These are phyloP conservation scores for Atlantisia rogersi DNA, from an alignment of 2,113 vertebrate genomes.

Conservation along the genomic window DNA sequence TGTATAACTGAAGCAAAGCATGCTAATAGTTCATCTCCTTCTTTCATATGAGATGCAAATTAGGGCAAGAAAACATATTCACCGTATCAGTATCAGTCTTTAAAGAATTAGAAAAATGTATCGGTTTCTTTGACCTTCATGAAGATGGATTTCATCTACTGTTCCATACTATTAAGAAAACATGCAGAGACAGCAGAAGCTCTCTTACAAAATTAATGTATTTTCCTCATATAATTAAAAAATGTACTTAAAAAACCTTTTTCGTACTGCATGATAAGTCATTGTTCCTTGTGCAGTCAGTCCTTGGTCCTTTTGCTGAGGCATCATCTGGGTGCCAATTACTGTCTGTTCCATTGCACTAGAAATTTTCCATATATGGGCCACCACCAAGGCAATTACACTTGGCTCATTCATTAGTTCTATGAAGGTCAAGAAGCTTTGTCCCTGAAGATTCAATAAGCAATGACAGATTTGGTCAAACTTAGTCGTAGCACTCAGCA, in stretches of 20 bases:
- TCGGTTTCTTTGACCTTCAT: not conserved
- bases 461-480: not conserved
- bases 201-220: not conserved
- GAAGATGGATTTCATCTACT: not conserved
- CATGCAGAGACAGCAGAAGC: not conserved
- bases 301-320: not conserved
- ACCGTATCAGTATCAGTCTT: not conserved
- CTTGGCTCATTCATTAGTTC: not conserved
- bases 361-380: not conserved
- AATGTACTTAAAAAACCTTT: not conserved
- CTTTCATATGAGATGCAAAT: conserved; percentile 24
- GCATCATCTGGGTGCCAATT: not conserved
- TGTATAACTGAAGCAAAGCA: conserved; percentile 16
- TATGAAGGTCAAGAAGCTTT: not conserved
- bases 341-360: not conserved
- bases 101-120: not conserved
- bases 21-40: not conserved
- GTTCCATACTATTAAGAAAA: not conserved
- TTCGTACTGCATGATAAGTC: not conserved
- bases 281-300: not conserved
- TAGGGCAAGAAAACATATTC: conserved; percentile 21
- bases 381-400: not conserved
- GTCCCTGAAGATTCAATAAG: not conserved
- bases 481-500: no score
- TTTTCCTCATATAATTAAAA: not conserved